These are phyloP conservation scores for Ia io DNA, from an alignment of 2,113 vertebrate genomes.

Conservation along the genomic window DNA sequence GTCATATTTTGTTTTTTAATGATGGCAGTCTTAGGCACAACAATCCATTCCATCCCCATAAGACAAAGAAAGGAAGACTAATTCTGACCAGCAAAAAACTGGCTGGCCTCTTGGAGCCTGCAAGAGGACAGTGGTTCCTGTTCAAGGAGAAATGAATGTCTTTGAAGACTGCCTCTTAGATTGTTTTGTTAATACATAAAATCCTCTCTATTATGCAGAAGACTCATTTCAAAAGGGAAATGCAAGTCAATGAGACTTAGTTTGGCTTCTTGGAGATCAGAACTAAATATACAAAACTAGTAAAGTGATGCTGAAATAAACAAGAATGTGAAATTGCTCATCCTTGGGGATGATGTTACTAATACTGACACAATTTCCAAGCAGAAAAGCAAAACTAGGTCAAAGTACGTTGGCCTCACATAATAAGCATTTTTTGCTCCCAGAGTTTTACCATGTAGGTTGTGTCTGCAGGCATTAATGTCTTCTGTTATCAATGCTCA, in stretches of 20 bases:
- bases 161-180: conserved; percentile 54
- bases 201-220: conserved; percentile 29
- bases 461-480: conserved; percentile 82
- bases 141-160: conserved; percentile 51
- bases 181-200: conserved; percentile 59
- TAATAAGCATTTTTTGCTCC: conserved; percentile 80
- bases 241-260: conserved; percentile 69
- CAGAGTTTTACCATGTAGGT: conserved; percentile 82
- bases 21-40: neutral
- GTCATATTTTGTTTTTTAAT: neutral
- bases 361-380: conserved; percentile 84
- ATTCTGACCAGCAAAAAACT: conserved; percentile 11
- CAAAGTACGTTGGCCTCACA: conserved; percentile 84
- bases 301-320: conserved; percentile 78
- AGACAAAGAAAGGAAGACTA: conserved; percentile 52
- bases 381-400: conserved; percentile 86
- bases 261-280: conserved; percentile 71
- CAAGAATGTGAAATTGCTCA: conserved; percentile 82
- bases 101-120: neutral
- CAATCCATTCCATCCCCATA: neutral
- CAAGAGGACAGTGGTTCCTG: neutral
- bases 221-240: conserved; percentile 51
- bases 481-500: conserved; percentile 81
- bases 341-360: conserved; percentile 86
- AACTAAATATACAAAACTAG: conserved; percentile 77